These are phyloP conservation scores for Cotesia typhae DNA, from an alignment of 1,140 invertebrate species.

Conservation along the genomic window DNA sequence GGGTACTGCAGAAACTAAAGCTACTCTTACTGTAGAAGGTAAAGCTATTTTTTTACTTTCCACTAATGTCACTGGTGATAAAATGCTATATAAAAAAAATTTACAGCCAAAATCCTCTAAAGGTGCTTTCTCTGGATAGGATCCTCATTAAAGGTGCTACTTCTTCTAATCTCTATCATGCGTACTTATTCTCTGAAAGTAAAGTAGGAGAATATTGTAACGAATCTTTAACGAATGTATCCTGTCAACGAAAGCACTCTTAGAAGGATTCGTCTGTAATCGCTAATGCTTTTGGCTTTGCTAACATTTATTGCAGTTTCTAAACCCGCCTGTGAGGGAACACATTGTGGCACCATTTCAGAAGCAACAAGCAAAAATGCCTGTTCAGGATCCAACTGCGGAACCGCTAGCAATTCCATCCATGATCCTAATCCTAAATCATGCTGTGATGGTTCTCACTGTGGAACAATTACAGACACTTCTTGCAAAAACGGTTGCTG, in stretches of 20 bases:
- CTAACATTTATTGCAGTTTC: background rate
- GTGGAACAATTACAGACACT: slow-evolving; percentile 6
- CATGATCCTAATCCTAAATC: background rate
- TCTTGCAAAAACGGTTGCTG: background rate
- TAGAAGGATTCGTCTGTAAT: background rate
- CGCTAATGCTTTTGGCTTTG: background rate
- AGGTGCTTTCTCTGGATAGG: too few relatives aligned
- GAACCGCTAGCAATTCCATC: background rate
- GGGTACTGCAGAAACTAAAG: slow-evolving; percentile 79
- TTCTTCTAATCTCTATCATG: too few relatives aligned
- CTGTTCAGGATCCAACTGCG: slow-evolving; percentile 16
- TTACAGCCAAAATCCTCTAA: background rate
- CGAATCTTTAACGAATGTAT: too few relatives aligned
- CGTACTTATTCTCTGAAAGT: too few relatives aligned
- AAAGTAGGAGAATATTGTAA: too few relatives aligned
- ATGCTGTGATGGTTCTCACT: slow-evolving; percentile 3
- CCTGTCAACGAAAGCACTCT: too few relatives aligned
- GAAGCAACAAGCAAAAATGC: slow-evolving; percentile 12
- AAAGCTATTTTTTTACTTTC: slow-evolving; percentile 42
- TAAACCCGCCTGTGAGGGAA: slow-evolving; percentile 2
- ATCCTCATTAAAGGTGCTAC: too few relatives aligned
- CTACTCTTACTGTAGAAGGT: slow-evolving; percentile 84
- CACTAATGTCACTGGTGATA: too few relatives aligned
- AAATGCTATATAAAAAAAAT: background rate
- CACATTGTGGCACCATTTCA: slow-evolving; percentile 7